phyloP scores from a whole-genome alignment of 1,140 invertebrate genomes.

The Steinernema feltiae region DNA sequence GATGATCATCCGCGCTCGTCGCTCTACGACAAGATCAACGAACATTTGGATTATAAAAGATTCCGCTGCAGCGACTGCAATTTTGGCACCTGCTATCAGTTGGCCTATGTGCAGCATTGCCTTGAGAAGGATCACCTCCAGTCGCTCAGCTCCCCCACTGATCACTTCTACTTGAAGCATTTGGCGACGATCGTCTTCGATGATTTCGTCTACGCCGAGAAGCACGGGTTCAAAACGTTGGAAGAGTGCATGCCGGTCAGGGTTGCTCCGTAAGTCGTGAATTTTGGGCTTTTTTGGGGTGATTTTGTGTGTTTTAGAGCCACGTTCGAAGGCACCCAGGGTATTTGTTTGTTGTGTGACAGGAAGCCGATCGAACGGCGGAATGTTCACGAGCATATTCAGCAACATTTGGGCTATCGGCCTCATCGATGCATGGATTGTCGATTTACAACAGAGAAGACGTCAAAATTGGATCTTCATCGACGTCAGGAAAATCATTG shows the following conservation, averaged over 20 bases:
- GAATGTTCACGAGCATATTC: no score
- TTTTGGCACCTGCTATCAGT: neutral
- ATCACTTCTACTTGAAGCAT: neutral
- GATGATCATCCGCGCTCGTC: neutral
- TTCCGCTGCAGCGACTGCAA: neutral
- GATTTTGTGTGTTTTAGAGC: neutral
- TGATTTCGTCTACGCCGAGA: neutral
- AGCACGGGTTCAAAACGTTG: neutral
- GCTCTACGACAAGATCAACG: neutral
- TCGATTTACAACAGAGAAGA: no score
- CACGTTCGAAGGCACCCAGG: neutral
- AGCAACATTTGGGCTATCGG: no score
- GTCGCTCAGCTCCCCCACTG: neutral
- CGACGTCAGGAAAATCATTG: no score
- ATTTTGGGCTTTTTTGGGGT: neutral
- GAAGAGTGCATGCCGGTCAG: neutral
- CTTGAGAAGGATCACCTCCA: neutral
- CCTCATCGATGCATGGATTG: no score
- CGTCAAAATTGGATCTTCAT: no score
- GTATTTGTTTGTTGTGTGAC: no score
- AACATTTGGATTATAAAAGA: neutral
- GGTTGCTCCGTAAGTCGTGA: neutral
- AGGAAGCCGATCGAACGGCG: no score
- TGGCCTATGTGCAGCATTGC: neutral
- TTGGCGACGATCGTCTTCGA: neutral